Percentiles rank a stretch among this genome's conserved stretches.
phyloP scores from a whole-genome alignment of 1,140 invertebrate species.

The Euwallacea similis region DNA sequence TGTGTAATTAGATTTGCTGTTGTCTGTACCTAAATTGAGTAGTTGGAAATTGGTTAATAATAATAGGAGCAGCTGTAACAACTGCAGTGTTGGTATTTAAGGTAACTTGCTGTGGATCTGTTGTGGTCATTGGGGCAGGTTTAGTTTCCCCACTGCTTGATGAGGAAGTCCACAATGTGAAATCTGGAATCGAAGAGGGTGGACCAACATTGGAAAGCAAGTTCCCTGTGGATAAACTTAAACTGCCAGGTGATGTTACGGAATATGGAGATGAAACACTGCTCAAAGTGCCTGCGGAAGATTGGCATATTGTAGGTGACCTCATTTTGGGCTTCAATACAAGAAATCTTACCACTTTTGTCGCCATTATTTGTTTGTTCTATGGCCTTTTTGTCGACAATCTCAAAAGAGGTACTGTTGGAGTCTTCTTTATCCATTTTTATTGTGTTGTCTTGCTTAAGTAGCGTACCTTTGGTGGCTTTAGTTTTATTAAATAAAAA shows the following conservation, averaged over 20 bases:
- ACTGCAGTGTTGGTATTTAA: slow-evolving; percentile 15
- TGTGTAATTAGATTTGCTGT: slow-evolving; percentile 2
- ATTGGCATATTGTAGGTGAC: not conserved
- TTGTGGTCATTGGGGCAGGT: slow-evolving; percentile 6
- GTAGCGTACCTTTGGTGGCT: not conserved
- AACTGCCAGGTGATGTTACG: slow-evolving; percentile 45
- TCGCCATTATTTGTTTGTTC: slow-evolving; percentile 45
- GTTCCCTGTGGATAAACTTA: slow-evolving; percentile 53
- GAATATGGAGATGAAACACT: slow-evolving; percentile 48
- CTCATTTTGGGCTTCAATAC: not conserved
- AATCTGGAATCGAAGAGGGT: slow-evolving; percentile 61
- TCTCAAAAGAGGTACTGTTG: slow-evolving; percentile 57
- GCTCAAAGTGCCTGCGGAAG: slow-evolving; percentile 24
- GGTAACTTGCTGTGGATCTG: slow-evolving; percentile 1
- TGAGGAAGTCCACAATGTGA: slow-evolving; percentile 47
- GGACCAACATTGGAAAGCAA: slow-evolving; percentile 62
- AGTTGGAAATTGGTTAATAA: slow-evolving; percentile 45
- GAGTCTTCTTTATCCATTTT: slow-evolving; percentile 54
- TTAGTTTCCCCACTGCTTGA: slow-evolving; percentile 12
- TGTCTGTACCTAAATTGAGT: slow-evolving; percentile 48
- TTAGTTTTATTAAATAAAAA: not conserved
- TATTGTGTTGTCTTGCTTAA: not conserved
- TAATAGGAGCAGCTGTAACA: slow-evolving; percentile 28
- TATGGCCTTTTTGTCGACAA: slow-evolving; percentile 53
- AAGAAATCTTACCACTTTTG: slow-evolving; percentile 20